These are phyloP conservation scores for Tupaia tana DNA, from an alignment of 2,113 vertebrate species.

Conservation along the genomic window DNA sequence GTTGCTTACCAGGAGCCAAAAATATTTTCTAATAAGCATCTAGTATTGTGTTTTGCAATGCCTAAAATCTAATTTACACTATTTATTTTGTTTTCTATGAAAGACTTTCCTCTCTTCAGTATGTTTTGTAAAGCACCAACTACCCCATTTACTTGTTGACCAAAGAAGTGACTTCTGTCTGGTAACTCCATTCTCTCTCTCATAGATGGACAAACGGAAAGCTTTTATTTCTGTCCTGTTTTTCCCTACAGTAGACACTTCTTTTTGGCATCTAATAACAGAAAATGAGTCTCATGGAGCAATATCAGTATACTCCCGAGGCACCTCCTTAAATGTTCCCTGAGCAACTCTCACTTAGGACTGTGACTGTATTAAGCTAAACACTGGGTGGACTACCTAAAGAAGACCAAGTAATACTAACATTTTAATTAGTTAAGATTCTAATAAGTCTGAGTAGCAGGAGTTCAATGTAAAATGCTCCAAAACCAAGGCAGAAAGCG, in stretches of 20 bases:
- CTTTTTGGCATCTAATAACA: not conserved
- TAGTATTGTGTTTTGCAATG: not conserved
- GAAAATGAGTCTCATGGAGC: not conserved
- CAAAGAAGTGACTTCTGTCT: not conserved
- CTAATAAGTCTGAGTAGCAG: not conserved
- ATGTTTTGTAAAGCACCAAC: not conserved
- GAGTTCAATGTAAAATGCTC: slow-evolving; percentile 11
- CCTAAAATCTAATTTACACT: not conserved
- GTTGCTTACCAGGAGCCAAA: not conserved
- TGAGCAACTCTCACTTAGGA: not conserved
- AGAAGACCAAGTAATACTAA: not conserved
- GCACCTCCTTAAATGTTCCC: not conserved
- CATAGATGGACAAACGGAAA: not conserved
- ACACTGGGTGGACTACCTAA: not conserved
- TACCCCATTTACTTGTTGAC: not conserved
- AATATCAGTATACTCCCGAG: not conserved
- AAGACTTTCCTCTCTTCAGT: not conserved
- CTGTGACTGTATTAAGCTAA: not conserved
- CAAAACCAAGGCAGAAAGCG: not conserved
- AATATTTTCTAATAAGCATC: not conserved
- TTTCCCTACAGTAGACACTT: not conserved
- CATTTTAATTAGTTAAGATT: not conserved
- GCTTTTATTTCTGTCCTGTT: not conserved
- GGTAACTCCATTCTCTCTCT: not conserved
- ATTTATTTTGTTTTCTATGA: not conserved